These are phyloP conservation scores for Chrysocyon brachyurus DNA, from an alignment of 2,797 vertebrate genomes.

Conservation along the genomic window DNA sequence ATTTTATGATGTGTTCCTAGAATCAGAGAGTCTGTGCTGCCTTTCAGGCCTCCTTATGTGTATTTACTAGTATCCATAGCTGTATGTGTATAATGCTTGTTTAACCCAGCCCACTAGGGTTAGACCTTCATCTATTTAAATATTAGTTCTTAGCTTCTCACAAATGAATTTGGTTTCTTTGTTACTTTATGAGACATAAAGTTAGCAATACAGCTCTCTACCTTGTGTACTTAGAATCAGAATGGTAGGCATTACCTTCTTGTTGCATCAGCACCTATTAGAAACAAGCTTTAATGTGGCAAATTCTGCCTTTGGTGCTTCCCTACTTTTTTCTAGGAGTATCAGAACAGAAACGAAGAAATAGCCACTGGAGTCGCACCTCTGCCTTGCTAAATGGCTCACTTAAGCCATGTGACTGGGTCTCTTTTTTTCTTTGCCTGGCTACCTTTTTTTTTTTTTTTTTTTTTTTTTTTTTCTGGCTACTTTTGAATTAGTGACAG, in stretches of 20 bases:
- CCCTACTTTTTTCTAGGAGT: constrained; percentile 11
- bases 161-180: constrained; percentile 23
- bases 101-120: background rate
- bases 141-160: constrained; percentile 70
- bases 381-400: background rate
- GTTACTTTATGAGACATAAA: constrained; percentile 60
- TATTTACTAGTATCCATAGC: background rate
- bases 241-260: background rate
- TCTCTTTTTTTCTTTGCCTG: background rate
- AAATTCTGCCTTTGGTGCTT: constrained; percentile 7
- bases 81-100: background rate
- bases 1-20: background rate
- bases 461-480: background rate
- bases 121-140: background rate
- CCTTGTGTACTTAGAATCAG: background rate
- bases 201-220: background rate
- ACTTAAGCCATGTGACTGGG: background rate
- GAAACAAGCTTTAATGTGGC: constrained; percentile 49
- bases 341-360: constrained; percentile 20
- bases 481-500: background rate
- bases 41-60: background rate
- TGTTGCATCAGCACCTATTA: constrained; percentile 52
- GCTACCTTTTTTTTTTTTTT: background rate
- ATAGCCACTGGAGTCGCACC: background rate
- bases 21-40: constrained; percentile 51